Conservation (phyloP, 2,797 vertebrate species). For the Novumbra hubbsi region DNA sequence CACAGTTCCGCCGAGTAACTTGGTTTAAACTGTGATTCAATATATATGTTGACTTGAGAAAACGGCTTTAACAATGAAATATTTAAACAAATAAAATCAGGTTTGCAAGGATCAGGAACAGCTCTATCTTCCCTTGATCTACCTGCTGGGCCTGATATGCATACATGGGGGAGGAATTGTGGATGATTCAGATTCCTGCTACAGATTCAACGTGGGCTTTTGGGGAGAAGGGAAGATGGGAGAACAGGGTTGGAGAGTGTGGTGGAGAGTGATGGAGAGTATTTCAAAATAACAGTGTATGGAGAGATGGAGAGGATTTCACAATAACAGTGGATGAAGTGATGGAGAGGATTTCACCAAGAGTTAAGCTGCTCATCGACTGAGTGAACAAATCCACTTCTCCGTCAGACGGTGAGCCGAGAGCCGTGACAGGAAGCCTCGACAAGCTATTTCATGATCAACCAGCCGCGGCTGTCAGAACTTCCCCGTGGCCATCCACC, state of each 20-base stretch:
- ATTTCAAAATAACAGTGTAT: too few species aligned
- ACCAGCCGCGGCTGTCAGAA: conserved; percentile 51
- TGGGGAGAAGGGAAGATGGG: background rate
- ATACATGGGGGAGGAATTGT: conserved; percentile 52
- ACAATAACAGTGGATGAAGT: background rate
- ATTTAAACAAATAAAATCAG: conserved; percentile 56
- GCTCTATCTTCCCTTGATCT: conserved; percentile 38
- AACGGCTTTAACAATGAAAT: background rate
- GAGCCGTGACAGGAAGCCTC: conserved; percentile 5
- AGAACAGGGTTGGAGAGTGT: background rate
- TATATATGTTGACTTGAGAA: background rate
- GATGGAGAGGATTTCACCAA: background rate
- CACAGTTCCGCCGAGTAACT: background rate
- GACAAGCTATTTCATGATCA: conserved; percentile 42
- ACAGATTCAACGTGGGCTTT: conserved; percentile 34
- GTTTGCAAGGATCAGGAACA: conserved; percentile 50
- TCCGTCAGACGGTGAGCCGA: background rate
- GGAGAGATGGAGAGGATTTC: background rate
- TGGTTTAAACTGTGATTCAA: background rate
- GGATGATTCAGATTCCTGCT: conserved; percentile 43
- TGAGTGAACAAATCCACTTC: conserved; percentile 11
- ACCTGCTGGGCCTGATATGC: conserved; percentile 56
- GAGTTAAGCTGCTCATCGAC: background rate
- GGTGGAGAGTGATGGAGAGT: background rate
- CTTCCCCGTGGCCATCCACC: conserved; percentile 41